Conservation (phyloP, 2,113 vertebrate species). For the Hemiscyllium ocellatum region DNA sequence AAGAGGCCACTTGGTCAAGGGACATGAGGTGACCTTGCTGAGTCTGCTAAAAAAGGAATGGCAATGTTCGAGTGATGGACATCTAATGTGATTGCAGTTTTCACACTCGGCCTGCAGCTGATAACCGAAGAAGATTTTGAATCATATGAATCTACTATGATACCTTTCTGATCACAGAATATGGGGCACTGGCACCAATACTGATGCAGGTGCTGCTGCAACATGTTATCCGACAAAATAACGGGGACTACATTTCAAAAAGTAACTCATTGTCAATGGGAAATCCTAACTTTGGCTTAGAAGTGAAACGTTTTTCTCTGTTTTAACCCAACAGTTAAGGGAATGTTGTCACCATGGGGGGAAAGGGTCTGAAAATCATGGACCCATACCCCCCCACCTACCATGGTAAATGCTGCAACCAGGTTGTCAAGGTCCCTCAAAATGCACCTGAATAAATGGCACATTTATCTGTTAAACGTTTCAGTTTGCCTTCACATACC, state of each 20-base stretch:
- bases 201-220: background rate
- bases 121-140: background rate
- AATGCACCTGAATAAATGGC: background rate
- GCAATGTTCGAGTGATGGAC: background rate
- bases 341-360: background rate
- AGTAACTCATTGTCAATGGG: background rate
- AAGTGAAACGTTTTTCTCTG: background rate
- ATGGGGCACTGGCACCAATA: background rate
- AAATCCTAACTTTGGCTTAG: background rate
- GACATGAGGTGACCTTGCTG: background rate
- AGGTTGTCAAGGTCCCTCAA: background rate
- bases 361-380: background rate
- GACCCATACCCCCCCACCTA: background rate
- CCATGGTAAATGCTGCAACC: background rate
- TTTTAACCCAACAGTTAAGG: background rate
- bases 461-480: background rate
- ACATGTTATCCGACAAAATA: background rate
- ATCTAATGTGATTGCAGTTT: background rate
- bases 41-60: background rate
- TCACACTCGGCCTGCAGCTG: background rate
- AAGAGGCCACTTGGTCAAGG: background rate
- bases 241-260: background rate
- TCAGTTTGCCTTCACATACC: background rate
- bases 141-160: background rate
- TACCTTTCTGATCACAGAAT: background rate